Evolutionary conservation across 2,797 vertebrate genomes (phyloP).

Genomic region (Neostethus bicornis): DNA sequence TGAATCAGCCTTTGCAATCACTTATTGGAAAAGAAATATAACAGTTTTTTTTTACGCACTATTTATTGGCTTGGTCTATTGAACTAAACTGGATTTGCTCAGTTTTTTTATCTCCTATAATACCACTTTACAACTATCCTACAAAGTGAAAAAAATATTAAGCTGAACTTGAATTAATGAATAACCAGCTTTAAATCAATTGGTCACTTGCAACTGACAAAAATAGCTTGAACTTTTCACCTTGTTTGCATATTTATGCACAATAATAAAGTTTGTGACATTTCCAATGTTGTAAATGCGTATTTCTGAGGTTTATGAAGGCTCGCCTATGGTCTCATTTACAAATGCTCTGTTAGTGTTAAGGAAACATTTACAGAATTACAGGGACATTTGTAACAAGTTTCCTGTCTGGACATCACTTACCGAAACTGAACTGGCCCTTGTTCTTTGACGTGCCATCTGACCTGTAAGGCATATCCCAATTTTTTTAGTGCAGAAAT

Average conservation of each 20-base stretch:
- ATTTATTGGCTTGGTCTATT: not conserved
- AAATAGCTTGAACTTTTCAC: not conserved
- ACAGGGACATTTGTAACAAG: not conserved
- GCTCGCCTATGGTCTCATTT: too few relatives aligned
- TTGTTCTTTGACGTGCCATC: constrained; percentile 46
- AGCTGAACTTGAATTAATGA: not conserved
- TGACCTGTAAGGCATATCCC: constrained; percentile 57
- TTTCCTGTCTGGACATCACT: constrained; percentile 39
- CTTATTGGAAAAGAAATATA: not conserved
- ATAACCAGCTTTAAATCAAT: not conserved
- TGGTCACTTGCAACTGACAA: not conserved
- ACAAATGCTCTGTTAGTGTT: not conserved
- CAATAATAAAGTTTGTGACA: not conserved
- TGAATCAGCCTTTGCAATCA: not conserved
- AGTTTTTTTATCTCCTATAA: too few relatives aligned
- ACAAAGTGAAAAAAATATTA: too few relatives aligned
- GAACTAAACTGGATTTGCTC: too few relatives aligned
- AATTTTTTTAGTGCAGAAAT: constrained; percentile 9
- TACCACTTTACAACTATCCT: too few relatives aligned
- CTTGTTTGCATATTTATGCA: not conserved
- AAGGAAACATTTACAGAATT: not conserved
- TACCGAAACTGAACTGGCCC: constrained; percentile 67
- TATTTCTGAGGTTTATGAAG: not conserved
- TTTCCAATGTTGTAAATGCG: not conserved
- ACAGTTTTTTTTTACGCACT: not conserved